Conservation (phyloP, 2,797 vertebrate species). For the Premnoplex brunnescens region DNA sequence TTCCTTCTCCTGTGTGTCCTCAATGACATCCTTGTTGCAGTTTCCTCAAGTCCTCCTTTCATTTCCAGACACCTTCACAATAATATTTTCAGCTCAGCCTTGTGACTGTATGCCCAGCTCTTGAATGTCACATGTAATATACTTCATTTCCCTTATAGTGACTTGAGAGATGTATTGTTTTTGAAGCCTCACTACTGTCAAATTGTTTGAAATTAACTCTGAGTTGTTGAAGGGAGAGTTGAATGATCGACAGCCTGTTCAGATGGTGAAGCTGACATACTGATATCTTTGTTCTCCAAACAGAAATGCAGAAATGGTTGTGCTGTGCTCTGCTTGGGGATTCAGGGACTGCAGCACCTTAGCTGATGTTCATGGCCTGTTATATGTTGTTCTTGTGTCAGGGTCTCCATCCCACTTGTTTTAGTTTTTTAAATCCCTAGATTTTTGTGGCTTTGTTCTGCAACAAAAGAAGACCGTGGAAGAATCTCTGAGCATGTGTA, state of each 20-base stretch:
- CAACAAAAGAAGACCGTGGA: not conserved
- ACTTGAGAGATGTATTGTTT: conserved; percentile 17
- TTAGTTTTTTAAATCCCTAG: not conserved
- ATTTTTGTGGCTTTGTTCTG: not conserved
- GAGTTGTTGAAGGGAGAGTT: conserved; percentile 20
- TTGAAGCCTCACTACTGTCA: conserved; percentile 44
- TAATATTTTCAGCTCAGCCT: not conserved
- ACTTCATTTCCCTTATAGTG: conserved; percentile 25
- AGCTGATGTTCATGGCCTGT: not conserved
- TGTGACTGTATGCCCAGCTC: not conserved
- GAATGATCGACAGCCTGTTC: not conserved
- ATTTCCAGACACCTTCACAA: not conserved
- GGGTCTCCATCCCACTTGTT: not conserved
- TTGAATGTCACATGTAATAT: conserved; percentile 3
- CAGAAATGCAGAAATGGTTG: not conserved
- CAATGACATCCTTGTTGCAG: not conserved
- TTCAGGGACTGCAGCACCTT: not conserved
- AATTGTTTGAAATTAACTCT: conserved; percentile 32
- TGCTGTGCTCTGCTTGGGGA: not conserved
- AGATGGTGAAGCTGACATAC: not conserved
- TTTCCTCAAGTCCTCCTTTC: conserved; percentile 3
- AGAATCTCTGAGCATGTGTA: not conserved
- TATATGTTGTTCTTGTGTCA: not conserved
- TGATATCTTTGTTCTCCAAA: conserved; percentile 23
- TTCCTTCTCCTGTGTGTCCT: not conserved